These are phyloP conservation scores for Fragum whitleyi DNA, from an alignment of 2,888 invertebrate genomes.

Conservation along the genomic window DNA sequence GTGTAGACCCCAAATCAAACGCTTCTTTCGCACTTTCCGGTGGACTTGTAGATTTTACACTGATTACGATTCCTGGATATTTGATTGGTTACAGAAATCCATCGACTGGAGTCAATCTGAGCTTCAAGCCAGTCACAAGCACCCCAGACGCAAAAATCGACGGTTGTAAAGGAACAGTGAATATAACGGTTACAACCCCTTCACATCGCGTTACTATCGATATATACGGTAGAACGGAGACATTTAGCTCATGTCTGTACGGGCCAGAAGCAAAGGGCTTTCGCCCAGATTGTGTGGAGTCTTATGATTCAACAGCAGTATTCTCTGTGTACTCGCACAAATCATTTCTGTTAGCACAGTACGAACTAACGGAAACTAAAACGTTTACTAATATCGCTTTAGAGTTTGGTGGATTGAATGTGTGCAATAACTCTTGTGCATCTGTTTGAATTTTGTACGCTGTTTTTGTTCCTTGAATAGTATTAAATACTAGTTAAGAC, in stretches of 20 bases:
- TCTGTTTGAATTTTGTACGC: not conserved
- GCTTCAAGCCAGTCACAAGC: conserved; percentile 73
- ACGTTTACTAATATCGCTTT: conserved; percentile 65
- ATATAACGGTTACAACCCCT: conserved; percentile 54
- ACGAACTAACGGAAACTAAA: conserved; percentile 62
- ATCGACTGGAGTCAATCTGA: conserved; percentile 58
- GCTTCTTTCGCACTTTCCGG: conserved; percentile 72
- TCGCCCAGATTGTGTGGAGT: conserved; percentile 70
- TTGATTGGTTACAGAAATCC: conserved; percentile 76
- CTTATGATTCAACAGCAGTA: conserved; percentile 67
- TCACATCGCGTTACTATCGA: conserved; percentile 59
- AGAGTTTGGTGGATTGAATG: conserved; percentile 76
- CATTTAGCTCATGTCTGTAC: conserved; percentile 74
- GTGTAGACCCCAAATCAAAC: conserved; percentile 48
- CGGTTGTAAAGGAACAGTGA: conserved; percentile 69
- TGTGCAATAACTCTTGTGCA: conserved; percentile 69
- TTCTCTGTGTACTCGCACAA: conserved; percentile 49
- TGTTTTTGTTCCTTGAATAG: too few relatives aligned
- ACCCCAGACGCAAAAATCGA: conserved; percentile 49
- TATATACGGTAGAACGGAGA: conserved; percentile 35
- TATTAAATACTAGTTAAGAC: too few relatives aligned
- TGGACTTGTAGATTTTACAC: conserved; percentile 69
- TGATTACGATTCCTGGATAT: conserved; percentile 67
- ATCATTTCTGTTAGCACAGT: conserved; percentile 24
- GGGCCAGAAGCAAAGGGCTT: conserved; percentile 75